Conservation (phyloP, 1,140 invertebrate genomes). For the Pantala flavescens region DNA sequence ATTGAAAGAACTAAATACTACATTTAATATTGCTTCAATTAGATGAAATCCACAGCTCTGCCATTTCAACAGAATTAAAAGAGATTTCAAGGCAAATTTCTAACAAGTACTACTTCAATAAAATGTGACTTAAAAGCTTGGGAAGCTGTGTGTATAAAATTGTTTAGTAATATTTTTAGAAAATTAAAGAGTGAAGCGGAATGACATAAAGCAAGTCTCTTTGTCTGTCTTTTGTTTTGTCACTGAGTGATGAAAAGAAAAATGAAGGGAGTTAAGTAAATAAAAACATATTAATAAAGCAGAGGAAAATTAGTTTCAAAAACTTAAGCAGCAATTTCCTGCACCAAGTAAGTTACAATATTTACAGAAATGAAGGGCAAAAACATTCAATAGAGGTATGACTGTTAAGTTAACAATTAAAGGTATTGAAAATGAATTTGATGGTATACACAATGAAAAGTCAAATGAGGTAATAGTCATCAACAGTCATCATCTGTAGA, state of each 20-base stretch:
- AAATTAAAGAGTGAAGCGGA: background rate
- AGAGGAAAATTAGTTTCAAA: too few species aligned
- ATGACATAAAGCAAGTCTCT: background rate
- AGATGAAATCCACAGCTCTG: too few species aligned
- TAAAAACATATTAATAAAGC: too few species aligned
- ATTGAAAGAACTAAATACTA: too few species aligned
- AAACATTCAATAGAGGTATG: background rate
- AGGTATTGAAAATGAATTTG: background rate
- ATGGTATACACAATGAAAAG: background rate
- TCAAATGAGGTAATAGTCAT: background rate
- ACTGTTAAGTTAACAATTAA: background rate
- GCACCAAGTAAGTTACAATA: background rate
- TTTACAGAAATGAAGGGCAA: background rate
- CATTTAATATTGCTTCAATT: too few species aligned
- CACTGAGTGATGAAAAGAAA: background rate
- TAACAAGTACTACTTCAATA: too few species aligned
- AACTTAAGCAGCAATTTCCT: background rate
- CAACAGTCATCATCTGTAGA: background rate
- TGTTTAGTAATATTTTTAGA: background rate
- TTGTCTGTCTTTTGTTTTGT: background rate
- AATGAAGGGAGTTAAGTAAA: background rate
- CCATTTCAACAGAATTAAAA: too few species aligned
- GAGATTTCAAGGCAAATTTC: too few species aligned
- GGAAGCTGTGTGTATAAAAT: too few species aligned
- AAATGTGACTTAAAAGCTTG: too few species aligned